Conservation (phyloP, 2,113 vertebrate genomes). For the Mugil cephalus region DNA sequence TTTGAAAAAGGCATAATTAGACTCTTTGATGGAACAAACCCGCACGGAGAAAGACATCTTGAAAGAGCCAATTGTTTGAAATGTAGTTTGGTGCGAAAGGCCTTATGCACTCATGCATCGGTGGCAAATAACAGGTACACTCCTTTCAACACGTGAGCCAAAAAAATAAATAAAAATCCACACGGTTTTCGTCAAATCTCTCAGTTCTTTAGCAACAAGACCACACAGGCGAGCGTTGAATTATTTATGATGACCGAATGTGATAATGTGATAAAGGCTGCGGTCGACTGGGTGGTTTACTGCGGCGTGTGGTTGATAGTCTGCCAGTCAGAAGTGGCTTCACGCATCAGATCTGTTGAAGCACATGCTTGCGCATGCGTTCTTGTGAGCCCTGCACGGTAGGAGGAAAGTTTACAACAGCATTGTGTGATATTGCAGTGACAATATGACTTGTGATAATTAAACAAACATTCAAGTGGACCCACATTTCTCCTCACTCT, state of each 20-base stretch:
- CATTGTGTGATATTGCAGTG: too few relatives aligned
- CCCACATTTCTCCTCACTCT: too few relatives aligned
- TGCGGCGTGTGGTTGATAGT: neutral
- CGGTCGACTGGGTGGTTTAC: conserved; percentile 2
- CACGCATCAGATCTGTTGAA: conserved; percentile 27
- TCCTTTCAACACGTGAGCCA: neutral
- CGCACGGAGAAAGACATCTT: conserved; percentile 23
- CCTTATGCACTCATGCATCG: neutral
- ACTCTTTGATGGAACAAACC: conserved; percentile 55
- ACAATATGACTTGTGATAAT: too few relatives aligned
- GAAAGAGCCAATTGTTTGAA: conserved; percentile 20
- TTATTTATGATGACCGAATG: conserved; percentile 27
- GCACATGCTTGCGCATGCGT: neutral
- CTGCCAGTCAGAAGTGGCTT: conserved; percentile 18
- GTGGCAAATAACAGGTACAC: neutral
- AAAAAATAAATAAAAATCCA: neutral
- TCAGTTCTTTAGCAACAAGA: conserved; percentile 9
- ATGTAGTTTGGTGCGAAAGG: conserved; percentile 10
- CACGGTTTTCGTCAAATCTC: neutral
- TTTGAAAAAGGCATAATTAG: conserved; percentile 66
- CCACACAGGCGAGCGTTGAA: conserved; percentile 5
- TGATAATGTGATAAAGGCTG: conserved; percentile 40
- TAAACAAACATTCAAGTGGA: too few relatives aligned
- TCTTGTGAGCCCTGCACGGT: neutral
- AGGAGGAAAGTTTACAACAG: too few relatives aligned